Conservation (phyloP, 2,113 vertebrate genomes). For the Drymodes brunneopygia region DNA sequence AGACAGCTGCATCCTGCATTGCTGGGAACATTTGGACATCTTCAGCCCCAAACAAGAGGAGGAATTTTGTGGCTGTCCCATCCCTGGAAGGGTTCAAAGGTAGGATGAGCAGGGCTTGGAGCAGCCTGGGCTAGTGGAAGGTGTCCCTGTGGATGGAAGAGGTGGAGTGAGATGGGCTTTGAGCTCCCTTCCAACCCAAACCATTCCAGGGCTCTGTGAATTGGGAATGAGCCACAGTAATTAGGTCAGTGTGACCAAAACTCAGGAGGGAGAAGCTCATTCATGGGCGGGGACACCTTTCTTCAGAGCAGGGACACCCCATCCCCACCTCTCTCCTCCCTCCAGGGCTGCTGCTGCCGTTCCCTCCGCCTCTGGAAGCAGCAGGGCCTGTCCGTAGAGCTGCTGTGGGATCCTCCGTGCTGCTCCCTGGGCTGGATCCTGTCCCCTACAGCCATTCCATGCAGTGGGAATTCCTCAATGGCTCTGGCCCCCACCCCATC, state of each 20-base stretch:
- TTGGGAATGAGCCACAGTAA: neutral
- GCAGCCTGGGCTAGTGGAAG: neutral
- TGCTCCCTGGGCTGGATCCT: neutral
- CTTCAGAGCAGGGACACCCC: neutral
- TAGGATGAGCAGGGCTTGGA: neutral
- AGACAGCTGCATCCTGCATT: accelerated
- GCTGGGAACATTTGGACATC: accelerated
- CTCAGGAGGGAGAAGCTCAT: neutral
- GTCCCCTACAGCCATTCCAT: accelerated
- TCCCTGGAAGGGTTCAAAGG: neutral
- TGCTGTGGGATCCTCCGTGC: neutral
- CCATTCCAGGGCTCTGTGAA: no score
- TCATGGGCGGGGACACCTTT: neutral
- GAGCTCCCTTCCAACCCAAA: neutral
- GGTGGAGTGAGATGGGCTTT: neutral
- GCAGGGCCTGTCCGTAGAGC: neutral
- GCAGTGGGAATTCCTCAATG: neutral
- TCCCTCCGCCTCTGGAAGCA: neutral
- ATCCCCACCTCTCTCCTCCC: neutral
- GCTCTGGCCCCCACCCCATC: neutral
- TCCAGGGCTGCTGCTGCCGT: neutral
- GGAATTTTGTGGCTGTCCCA: neutral
- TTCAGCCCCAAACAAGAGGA: neutral
- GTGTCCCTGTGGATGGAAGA: neutral
- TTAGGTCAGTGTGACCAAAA: neutral